Base-by-base conservation (phyloP, 2,113 vertebrate species). In the Alethe diademata region DNA sequence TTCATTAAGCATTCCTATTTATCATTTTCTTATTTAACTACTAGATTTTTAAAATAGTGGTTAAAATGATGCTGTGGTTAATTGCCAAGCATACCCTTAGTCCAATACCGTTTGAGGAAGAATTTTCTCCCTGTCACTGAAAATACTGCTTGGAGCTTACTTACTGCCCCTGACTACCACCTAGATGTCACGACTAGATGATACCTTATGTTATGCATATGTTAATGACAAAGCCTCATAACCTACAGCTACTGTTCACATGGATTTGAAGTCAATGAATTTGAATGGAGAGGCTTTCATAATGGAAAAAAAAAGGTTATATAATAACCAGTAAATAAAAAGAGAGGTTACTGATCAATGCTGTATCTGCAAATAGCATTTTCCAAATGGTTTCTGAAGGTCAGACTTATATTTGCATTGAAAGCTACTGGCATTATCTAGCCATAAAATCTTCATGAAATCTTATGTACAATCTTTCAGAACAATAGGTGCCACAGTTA, bases 301-400 rank as follows among this genome's bases (percentile, higher is more conserved):
- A 80, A n/a, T 35, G 73, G 57, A 36, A 35, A 84, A 70, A 80
- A 75, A 47, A 62, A 6, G 11, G 11, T 60, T 69, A 51, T 28
- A 36, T 51, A 67, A 67, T 60, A 76, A 76, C 12, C 22, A 76
- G 54, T 60, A 76, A 76, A 76, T 38, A 54, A 60, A 88, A n/a
- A 40, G 20, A 66, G 6, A 70, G 31, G 19, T 25, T 81, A 89
- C 56, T 35, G 70, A 92, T 87, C 53, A 66, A 28, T 57, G 48
- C 10, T 50, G 3, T 47, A 67, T 40, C 48, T 78, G 82, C 48
- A 94, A 90, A 90, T 4, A 60, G 35, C n/a, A 36, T 75, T 95
- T 92, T 82, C 57, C 70, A 90, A 94, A 91, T 47, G 33, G 20
- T 61, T 95, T 89, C 58, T 89, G 84, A 96, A 95, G 67, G 84